A percentile compares a stretch with the other conserved stretches of the same genome.
Evolutionary conservation across 2,113 vertebrate genomes (phyloP).

Genomic region (Noctilio leporinus): DNA sequence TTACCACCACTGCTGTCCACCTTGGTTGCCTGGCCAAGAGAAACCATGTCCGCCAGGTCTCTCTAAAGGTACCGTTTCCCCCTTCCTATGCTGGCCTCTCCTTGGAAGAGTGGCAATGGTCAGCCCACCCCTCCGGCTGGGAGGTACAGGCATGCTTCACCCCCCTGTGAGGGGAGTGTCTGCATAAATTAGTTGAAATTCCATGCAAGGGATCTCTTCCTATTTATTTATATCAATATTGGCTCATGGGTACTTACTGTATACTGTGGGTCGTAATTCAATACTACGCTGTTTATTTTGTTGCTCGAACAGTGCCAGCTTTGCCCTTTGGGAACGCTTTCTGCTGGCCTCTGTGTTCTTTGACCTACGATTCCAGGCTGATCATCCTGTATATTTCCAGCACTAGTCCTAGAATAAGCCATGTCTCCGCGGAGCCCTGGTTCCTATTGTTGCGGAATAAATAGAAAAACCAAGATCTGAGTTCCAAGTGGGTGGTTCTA

Average conservation of each 20-base stretch:
- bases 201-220: neutral
- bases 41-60: accelerated
- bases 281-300: neutral
- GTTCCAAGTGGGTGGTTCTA: neutral
- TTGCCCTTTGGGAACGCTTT: neutral
- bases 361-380: neutral
- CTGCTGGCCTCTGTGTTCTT: neutral
- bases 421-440: neutral
- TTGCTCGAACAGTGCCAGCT: neutral
- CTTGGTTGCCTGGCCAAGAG: neutral
- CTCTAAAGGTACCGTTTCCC: accelerated
- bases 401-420: neutral
- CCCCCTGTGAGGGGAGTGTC: neutral
- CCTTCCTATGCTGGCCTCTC: neutral
- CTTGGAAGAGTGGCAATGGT: neutral
- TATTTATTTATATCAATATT: neutral
- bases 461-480: neutral
- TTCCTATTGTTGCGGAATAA: neutral
- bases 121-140: neutral
- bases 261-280: neutral
- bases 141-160: neutral
- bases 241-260: neutral
- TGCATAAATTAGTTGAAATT: neutral
- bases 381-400: neutral
- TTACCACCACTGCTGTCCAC: neutral